A percentile compares a stretch with the other conserved stretches of the same genome.
Conservation (phyloP, 1,140 invertebrate genomes). For the Harpegnathos saltator region DNA sequence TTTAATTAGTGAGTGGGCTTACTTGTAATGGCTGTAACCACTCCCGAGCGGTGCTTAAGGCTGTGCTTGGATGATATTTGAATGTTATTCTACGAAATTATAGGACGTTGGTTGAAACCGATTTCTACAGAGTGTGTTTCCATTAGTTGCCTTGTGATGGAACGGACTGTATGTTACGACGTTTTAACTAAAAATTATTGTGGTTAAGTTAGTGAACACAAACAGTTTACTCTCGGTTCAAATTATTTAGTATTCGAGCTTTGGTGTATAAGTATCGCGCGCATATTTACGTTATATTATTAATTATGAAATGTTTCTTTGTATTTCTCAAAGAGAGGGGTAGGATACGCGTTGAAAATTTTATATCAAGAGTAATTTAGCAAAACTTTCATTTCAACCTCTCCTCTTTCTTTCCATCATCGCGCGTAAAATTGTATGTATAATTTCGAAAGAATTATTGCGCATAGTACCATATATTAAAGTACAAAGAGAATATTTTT, state of each 20-base stretch:
- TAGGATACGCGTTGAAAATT: no score
- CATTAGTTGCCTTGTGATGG: background rate
- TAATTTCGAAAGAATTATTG: background rate
- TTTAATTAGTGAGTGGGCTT: constrained; percentile 38
- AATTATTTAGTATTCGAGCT: background rate
- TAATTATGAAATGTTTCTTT: background rate
- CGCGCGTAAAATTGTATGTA: background rate
- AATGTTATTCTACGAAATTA: constrained; percentile 28
- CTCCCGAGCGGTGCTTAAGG: constrained; percentile 19
- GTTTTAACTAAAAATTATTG: constrained; percentile 8
- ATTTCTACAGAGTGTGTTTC: background rate
- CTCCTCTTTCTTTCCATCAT: background rate
- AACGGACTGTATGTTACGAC: background rate
- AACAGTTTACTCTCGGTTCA: background rate
- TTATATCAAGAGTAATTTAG: background rate
- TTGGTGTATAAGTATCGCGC: background rate
- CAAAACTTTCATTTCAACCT: no score
- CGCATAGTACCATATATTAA: background rate
- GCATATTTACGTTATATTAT: background rate
- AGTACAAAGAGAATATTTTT: background rate
- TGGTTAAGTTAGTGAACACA: background rate
- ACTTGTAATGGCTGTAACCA: constrained; percentile 10
- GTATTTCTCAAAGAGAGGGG: background rate
- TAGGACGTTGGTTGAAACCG: background rate
- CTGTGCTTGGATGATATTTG: background rate